Base-by-base conservation (phyloP, 2,888 invertebrate species). In the Pterostichus madidus region DNA sequence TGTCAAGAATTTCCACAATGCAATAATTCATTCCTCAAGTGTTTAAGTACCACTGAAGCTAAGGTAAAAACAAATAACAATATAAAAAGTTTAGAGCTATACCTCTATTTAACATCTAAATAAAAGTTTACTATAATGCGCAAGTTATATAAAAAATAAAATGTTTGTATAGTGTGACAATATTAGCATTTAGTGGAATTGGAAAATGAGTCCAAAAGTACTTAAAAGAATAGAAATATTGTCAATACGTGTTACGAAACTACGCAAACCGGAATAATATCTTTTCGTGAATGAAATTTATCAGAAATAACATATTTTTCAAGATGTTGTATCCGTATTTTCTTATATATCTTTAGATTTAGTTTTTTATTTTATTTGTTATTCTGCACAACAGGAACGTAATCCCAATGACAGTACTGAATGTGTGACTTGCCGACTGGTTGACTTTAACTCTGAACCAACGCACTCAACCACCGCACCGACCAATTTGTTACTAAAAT, bases 21-120 rank as follows among this genome's bases (percentile, higher is more conserved):
- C 59, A 59, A 59, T 53, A 13, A 53, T 53, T 53, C 13, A 5
- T n/a, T 56, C 11, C 31, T 59, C 31, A 31, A 59, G 24, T 59
- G n/a, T 59, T 59, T 4, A 7, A 59, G 10, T 59, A 8, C 2
- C 6, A 49, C n/a, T 8, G 49, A 49, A n/a, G 24, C 1, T 24
- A 24, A 3, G 24, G 3, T 24, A 24, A 3, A 24, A 24, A 24
- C 24, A 24, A 3, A 24, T 24, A 24, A 24, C 24, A 24, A 24
- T 24, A 24, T 24, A 49, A 49, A 49, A 49, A 49, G 49, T 49
- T 49, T 49, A 1, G 13, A 5, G 5, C 49, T 39, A 39, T 39
- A 39, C 39, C 5, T 39, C 7, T 6, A 39, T 39, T 39, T 39
- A 6, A 39, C 39, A 3, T 39, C 1, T 39, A 39, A 39, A 39